Percentiles rank a stretch among this genome's conserved stretches.
These are phyloP conservation scores for Phymorhynchus buccinoides DNA, from an alignment of 1,140 invertebrate genomes.

Conservation along the genomic window DNA sequence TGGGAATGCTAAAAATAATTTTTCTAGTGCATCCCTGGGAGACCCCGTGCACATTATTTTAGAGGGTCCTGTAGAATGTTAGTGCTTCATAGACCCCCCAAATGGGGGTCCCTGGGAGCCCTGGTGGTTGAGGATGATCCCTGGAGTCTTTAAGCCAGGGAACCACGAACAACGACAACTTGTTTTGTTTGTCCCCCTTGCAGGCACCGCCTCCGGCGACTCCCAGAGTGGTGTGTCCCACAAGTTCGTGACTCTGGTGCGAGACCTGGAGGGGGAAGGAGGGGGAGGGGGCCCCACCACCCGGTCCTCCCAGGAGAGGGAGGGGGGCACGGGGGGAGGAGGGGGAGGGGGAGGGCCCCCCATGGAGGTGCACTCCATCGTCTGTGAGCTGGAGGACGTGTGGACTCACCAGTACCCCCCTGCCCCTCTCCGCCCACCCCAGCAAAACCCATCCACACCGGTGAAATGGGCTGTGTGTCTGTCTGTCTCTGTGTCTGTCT, in stretches of 20 bases:
- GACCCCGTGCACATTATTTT: too few relatives aligned
- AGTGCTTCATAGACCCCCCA: too few relatives aligned
- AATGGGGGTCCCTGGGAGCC: too few relatives aligned
- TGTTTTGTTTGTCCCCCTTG: not conserved
- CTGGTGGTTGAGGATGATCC: too few relatives aligned
- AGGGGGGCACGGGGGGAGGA: not conserved
- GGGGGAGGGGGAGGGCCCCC: conserved; percentile 12
- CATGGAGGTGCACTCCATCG: conserved; percentile 47
- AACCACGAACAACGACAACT: not conserved
- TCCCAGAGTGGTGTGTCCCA: conserved; percentile 48
- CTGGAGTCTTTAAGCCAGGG: too few relatives aligned
- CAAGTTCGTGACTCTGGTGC: conserved; percentile 53
- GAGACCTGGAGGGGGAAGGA: conserved; percentile 44
- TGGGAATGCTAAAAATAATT: too few relatives aligned
- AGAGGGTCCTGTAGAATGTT: too few relatives aligned
- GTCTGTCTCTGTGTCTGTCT: conserved; percentile 3
- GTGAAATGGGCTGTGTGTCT: conserved; percentile 24
- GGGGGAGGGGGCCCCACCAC: conserved; percentile 3
- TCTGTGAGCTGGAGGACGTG: conserved; percentile 56
- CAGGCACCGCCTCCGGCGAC: conserved; percentile 48
- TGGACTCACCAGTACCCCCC: conserved; percentile 57
- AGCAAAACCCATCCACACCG: conserved; percentile 53
- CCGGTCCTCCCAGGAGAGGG: conserved; percentile 25
- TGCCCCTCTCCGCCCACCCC: conserved; percentile 55
- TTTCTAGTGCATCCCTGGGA: too few relatives aligned